Conservation (phyloP, 2,113 vertebrate genomes). For the Festucalex cinctus region DNA sequence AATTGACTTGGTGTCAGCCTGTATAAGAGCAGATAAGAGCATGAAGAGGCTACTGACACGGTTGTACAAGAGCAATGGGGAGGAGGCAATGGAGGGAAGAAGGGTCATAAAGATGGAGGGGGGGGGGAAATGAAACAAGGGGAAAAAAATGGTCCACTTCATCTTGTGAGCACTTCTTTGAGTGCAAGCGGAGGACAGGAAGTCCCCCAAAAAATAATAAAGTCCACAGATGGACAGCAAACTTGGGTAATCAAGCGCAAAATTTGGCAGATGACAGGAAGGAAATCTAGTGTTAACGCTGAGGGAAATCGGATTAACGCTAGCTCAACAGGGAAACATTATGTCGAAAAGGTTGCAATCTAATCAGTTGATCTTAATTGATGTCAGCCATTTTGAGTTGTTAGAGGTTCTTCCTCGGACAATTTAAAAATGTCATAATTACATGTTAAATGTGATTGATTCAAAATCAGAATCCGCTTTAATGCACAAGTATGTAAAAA, state of each 20-base stretch:
- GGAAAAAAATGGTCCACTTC: not conserved
- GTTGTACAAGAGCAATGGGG: constrained; percentile 56
- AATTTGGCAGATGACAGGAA: not conserved
- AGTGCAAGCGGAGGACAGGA: not conserved
- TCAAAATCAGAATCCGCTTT: no score
- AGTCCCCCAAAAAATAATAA: no score
- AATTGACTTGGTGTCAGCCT: constrained; percentile 65
- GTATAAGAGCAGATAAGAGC: constrained; percentile 71
- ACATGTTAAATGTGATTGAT: not conserved
- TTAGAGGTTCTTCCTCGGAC: not conserved
- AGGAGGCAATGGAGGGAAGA: not conserved
- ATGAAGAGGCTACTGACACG: constrained; percentile 69
- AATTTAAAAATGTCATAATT: not conserved
- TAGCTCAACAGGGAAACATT: not conserved
- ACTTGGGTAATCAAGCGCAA: not conserved
- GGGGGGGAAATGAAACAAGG: not conserved
- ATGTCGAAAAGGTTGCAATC: not conserved
- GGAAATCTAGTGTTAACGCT: not conserved
- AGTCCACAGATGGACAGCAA: not conserved
- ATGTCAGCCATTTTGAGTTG: not conserved
- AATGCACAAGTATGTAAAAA: no score
- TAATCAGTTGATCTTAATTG: not conserved
- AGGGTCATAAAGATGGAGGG: not conserved
- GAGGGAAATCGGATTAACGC: not conserved
- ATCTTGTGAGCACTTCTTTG: not conserved